Conservation (phyloP, 2,113 vertebrate species). For the Numenius arquata region DNA sequence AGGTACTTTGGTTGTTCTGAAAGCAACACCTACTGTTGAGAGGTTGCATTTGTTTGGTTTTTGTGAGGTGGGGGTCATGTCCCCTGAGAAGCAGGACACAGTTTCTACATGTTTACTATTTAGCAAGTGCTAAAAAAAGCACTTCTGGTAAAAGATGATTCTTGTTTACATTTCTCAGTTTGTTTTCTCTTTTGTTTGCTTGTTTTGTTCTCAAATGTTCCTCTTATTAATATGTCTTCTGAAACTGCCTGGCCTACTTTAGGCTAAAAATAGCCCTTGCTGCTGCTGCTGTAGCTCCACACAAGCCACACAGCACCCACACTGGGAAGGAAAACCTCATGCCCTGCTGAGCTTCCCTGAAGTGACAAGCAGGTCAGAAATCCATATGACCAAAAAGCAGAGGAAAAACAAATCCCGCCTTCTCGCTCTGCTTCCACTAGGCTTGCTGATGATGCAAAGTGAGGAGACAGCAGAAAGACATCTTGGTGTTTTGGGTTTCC, state of each 20-base stretch:
- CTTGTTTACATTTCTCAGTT: background rate
- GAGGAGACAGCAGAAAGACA: background rate
- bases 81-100: background rate
- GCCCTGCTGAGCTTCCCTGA: background rate
- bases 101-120: background rate
- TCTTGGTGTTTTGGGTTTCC: background rate
- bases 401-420: background rate
- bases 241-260: slow-evolving; percentile 44
- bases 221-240: slow-evolving; percentile 54
- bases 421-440: background rate
- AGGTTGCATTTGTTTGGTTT: background rate
- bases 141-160: background rate
- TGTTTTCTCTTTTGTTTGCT: background rate
- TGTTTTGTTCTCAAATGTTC: slow-evolving; percentile 50
- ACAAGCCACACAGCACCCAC: background rate
- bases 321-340: slow-evolving; percentile 7
- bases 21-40: background rate
- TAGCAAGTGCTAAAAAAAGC: background rate
- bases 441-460: background rate
- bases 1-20: background rate
- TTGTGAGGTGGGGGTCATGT: background rate
- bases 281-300: slow-evolving; percentile 22
- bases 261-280: slow-evolving; percentile 64
- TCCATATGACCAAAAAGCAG: background rate
- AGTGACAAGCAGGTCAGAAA: background rate